Evolutionary conservation across 1,140 invertebrate species (phyloP), one percentile per base, ranked within the genome.

Genomic region (Halyomorpha halys): DNA sequence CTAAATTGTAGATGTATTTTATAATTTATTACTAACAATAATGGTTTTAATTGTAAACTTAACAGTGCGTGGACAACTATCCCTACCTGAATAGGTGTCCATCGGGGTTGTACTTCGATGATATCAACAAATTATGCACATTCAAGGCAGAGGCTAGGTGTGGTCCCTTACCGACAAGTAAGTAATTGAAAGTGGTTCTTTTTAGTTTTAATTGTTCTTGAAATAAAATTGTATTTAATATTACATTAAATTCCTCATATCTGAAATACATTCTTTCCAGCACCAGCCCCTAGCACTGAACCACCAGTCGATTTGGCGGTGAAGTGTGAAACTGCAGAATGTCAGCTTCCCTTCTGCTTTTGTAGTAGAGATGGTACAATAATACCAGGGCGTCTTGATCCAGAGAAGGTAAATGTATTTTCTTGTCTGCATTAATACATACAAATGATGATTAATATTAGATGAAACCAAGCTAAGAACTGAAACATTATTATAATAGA

Each of bases 91-190:
- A 89, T 73, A 81, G 88, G 71, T 94, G 91, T 76, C 91, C 91
- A 8, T 90, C 91, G 13, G 88, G 88, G 39, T 76, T 94, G 6
- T 90, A 90, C 73, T 94, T 94, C 73, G 91, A 94, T 73, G 90
- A 94, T 70, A 83, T 90, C 65, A 88, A 84, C 73, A 94, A 94
- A 76, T 88, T 86, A 66, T 94, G 91, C 73, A 94, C 90, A 0
- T 94, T 93, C 73, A 91, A 92, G 78, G 85, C 85, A 66, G 90
- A 93, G 76, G 89, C 90, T n/a, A 81, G 87, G 72, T 94, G 91
- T 74, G 91, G 91, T 44, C 91, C 91, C 15, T 83, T 94, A 68
- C 78, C 86, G 66, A 83, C 87, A 72, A 92, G 90, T 92, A 81
- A 85, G 83, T 83, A 25, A 39, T 39, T 39, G 3, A 3, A 30